Percentiles rank a stretch among this genome's conserved stretches.
These are phyloP conservation scores for Orchestes rusci DNA, from an alignment of 2,888 invertebrate genomes.

Conservation along the genomic window DNA sequence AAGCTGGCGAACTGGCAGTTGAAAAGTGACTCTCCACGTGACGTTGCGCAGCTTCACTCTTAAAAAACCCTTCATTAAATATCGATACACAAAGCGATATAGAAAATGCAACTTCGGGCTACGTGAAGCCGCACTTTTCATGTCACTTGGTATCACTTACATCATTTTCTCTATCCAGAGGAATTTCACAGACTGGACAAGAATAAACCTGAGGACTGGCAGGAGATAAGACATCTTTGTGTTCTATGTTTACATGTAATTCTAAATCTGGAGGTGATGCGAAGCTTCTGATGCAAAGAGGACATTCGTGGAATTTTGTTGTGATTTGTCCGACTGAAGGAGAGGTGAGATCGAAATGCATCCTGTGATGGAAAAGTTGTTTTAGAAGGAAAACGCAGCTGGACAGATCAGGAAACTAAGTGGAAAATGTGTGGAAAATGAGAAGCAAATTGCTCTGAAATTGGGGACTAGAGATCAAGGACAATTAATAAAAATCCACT, in stretches of 20 bases:
- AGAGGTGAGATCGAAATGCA: conserved; percentile 75
- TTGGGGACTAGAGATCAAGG: no score
- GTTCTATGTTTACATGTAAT: conserved; percentile 79
- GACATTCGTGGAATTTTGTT: conserved; percentile 58
- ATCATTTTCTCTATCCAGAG: conserved; percentile 46
- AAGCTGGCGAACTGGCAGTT: conserved; percentile 46
- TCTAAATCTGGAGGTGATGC: conserved; percentile 71
- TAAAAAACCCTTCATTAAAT: conserved; percentile 8
- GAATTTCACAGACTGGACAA: conserved; percentile 46
- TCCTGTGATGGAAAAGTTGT: conserved; percentile 45
- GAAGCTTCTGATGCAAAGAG: conserved; percentile 68
- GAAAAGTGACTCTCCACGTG: conserved; percentile 82
- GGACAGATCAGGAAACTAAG: no score
- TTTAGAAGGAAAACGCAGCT: no score
- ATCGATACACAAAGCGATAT: no score
- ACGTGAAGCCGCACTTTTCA: not conserved
- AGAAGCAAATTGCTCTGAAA: no score
- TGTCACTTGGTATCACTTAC: conserved; percentile 39
- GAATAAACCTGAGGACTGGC: conserved; percentile 38
- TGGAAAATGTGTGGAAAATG: no score
- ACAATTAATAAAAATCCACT: no score
- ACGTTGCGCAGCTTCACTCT: conserved; percentile 61
- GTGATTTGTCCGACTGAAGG: conserved; percentile 53
- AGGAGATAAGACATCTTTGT: conserved; percentile 72
- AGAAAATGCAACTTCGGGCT: no score